These are phyloP conservation scores for Battus philenor DNA, from an alignment of 1,140 invertebrate genomes.

Conservation along the genomic window DNA sequence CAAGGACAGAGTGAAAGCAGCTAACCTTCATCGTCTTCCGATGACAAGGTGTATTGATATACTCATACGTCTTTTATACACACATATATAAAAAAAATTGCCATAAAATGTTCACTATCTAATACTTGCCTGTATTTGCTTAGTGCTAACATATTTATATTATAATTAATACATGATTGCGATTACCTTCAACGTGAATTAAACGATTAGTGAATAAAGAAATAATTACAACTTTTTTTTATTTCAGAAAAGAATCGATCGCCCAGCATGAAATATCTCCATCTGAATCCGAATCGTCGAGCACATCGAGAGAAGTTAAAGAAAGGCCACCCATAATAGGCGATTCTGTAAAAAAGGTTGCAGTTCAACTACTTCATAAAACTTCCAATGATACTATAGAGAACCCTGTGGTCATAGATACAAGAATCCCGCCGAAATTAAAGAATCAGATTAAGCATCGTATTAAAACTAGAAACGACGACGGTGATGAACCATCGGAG, in stretches of 20 bases:
- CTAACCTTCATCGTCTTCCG: too few species aligned
- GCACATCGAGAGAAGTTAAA: conserved; percentile 53
- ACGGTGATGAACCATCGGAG: conserved; percentile 55
- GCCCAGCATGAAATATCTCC: background rate
- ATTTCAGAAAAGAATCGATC: background rate
- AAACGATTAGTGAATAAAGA: too few species aligned
- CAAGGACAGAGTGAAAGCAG: too few species aligned
- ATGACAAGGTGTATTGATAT: too few species aligned
- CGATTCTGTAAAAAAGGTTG: conserved; percentile 76
- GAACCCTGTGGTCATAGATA: conserved; percentile 71
- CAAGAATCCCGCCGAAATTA: conserved; percentile 79
- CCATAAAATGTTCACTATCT: too few species aligned
- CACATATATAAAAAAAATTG: too few species aligned
- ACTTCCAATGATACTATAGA: conserved; percentile 47
- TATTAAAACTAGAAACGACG: conserved; percentile 60
- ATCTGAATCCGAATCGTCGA: conserved; percentile 13
- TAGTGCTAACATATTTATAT: too few species aligned
- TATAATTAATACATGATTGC: too few species aligned
- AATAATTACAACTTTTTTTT: background rate
- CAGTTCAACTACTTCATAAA: conserved; percentile 72
- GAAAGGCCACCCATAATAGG: conserved; percentile 56
- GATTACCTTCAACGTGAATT: too few species aligned
- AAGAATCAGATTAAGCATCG: conserved; percentile 74
- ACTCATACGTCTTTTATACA: too few species aligned
- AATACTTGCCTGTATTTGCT: too few species aligned